Base-by-base conservation (phyloP, 2,888 invertebrate genomes). In the Xestia ashworthii region DNA sequence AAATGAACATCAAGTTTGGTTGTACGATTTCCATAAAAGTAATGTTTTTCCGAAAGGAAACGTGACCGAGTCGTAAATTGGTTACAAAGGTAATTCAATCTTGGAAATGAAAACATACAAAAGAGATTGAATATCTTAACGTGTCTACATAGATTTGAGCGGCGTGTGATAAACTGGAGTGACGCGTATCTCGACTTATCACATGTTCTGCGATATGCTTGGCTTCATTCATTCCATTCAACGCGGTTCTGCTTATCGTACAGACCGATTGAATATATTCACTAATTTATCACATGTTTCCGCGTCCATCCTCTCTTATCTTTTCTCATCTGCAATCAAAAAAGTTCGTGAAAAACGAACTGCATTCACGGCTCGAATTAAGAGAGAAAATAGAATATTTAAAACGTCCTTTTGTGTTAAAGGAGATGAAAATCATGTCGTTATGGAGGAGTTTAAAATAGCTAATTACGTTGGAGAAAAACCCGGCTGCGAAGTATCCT, bases 381-480 rank as follows among this genome's bases (percentile, higher is more conserved):
- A 88, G 86, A 87, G 88, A 89, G 86, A 86, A 91, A 92, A 91
- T 91, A 83, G 82, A 90, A 91, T 91, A 91, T 88, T 91, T 90
- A 89, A 93, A 92, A 83, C 84, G 82, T 89, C 84, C 90, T 89
- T 93, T 93, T 91, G 90, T 92, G 87, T 88, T 82, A 86, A 86
- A 87, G 85, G 80, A 91, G 90, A 92, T 91, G 91, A 93, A 92
- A 91, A 90, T 91, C 89, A 87, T 90, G 89, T 92, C 93, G 86
- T 91, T 93, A 90, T 90, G 90, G 88, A 90, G 86, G 89, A 91
- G 90, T 92, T 91, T 92, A 92, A 92, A 93, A 91, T 91, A 91
- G 91, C 92, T 93, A 93, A 94, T 93, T 93, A 92, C 87, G 90
- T 89, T 82, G 87, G 86, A 89, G 89, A 91, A 92, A 93, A 93